Evolutionary conservation across 2,797 vertebrate species (phyloP).

Genomic region (Craterocephalus amniculus): DNA sequence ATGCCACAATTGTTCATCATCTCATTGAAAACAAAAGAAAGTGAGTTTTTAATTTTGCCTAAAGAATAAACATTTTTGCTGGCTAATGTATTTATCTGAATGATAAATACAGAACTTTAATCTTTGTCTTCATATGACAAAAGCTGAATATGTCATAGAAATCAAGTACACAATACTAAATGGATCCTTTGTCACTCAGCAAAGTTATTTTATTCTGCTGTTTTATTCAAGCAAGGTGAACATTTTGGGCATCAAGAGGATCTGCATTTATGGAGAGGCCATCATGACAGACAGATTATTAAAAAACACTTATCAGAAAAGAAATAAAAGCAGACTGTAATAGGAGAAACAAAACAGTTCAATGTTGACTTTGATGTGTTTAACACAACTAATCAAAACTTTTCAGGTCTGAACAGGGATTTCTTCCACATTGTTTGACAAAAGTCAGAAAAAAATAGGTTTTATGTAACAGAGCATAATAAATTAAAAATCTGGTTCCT

Average conservation of each 20-base stretch:
- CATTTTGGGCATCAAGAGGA: background rate
- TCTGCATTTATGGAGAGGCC: background rate
- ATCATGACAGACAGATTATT: background rate
- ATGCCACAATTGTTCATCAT: too few relatives aligned
- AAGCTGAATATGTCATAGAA: background rate
- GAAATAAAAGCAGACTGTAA: slow-evolving; percentile 1
- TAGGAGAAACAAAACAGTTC: background rate
- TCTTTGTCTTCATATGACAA: too few relatives aligned
- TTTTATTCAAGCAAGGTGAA: background rate
- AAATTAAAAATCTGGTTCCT: too few relatives aligned
- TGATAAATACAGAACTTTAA: too few relatives aligned
- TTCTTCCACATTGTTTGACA: too few relatives aligned
- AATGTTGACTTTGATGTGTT: background rate
- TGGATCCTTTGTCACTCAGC: background rate
- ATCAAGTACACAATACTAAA: background rate
- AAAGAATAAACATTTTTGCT: background rate
- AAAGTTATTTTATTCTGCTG: too few relatives aligned
- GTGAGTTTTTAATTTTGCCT: too few relatives aligned
- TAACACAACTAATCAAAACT: background rate
- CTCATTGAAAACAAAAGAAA: too few relatives aligned
- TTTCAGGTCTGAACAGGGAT: too few relatives aligned
- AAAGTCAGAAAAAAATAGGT: too few relatives aligned
- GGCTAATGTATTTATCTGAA: too few relatives aligned
- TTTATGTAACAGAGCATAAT: too few relatives aligned
- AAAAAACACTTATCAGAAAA: slow-evolving; percentile 1